Conservation (phyloP, 2,797 vertebrate genomes). For the Karalla daura region DNA sequence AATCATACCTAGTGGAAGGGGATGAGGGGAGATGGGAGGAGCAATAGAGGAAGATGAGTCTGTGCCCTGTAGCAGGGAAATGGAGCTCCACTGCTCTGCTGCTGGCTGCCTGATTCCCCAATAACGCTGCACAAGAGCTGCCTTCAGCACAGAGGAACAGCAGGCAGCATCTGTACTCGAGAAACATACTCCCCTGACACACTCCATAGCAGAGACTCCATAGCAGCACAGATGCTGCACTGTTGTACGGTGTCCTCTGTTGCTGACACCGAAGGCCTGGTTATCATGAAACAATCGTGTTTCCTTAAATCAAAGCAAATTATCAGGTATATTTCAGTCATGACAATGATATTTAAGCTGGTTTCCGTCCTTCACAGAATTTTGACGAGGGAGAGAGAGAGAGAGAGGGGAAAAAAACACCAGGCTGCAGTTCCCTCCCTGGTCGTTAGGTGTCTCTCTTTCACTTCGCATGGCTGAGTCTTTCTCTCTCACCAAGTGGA, state of each 20-base stretch:
- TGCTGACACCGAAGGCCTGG: background rate
- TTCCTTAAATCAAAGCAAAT: constrained; percentile 53
- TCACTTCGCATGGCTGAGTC: constrained; percentile 78
- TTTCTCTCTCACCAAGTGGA: constrained; percentile 57
- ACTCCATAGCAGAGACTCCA: constrained; percentile 27
- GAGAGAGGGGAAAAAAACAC: too few relatives aligned
- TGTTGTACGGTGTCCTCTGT: background rate
- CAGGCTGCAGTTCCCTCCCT: constrained; percentile 50
- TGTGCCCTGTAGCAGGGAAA: constrained; percentile 79
- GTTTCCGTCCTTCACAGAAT: constrained; percentile 33
- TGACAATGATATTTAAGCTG: constrained; percentile 53
- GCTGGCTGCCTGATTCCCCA: constrained; percentile 69
- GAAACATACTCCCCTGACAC: constrained; percentile 45
- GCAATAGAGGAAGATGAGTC: constrained; percentile 74
- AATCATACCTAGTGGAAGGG: constrained; percentile 80
- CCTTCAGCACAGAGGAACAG: constrained; percentile 64
- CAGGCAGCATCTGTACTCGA: constrained; percentile 45
- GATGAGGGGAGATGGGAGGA: constrained; percentile 66
- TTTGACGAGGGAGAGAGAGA: constrained; percentile 37
- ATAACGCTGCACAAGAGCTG: constrained; percentile 65
- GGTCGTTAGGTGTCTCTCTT: constrained; percentile 92
- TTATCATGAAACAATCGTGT: constrained; percentile 3
- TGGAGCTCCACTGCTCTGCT: constrained; percentile 75
- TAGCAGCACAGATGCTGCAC: constrained; percentile 18
- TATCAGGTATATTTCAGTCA: constrained; percentile 30